Evolutionary conservation across 2,797 vertebrate genomes (phyloP).

Genomic region (Malacoraja senta): DNA sequence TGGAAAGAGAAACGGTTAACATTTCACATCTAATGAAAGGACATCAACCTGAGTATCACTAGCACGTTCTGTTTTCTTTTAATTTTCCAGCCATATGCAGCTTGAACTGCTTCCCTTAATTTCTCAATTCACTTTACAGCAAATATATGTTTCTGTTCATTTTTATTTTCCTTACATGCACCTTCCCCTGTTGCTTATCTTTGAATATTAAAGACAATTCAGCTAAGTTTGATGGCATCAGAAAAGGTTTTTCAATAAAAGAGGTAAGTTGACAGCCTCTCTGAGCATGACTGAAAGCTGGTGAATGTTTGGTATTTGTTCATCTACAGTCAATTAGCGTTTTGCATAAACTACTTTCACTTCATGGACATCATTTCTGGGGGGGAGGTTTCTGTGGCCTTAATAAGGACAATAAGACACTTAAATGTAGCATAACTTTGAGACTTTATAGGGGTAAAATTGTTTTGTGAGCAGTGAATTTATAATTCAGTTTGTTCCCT

Average conservation of each 20-base stretch:
- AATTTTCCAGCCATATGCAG: no score
- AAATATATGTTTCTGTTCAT: slow-evolving; percentile 51
- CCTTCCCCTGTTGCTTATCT: slow-evolving; percentile 60
- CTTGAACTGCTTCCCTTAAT: not conserved
- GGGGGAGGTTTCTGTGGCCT: not conserved
- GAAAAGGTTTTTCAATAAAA: slow-evolving; percentile 60
- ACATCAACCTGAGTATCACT: no score
- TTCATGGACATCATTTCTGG: not conserved
- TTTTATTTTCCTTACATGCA: slow-evolving; percentile 56
- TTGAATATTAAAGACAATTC: slow-evolving; percentile 58
- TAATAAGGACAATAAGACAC: not conserved
- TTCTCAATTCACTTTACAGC: slow-evolving; percentile 5
- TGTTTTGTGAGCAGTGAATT: not conserved
- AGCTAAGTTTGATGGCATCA: slow-evolving; percentile 61
- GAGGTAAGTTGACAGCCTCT: slow-evolving; percentile 54
- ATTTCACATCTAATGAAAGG: no score
- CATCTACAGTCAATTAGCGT: not conserved
- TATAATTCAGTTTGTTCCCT: not conserved
- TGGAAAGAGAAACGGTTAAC: no score
- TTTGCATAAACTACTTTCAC: not conserved
- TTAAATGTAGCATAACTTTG: not conserved
- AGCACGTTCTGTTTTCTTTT: no score
- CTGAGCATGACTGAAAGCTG: slow-evolving; percentile 41
- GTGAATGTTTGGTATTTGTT: not conserved
- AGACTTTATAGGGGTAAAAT: not conserved